Evolutionary conservation across 2,888 invertebrate genomes (phyloP).

Genomic region (Drosophila sordidapex): DNA sequence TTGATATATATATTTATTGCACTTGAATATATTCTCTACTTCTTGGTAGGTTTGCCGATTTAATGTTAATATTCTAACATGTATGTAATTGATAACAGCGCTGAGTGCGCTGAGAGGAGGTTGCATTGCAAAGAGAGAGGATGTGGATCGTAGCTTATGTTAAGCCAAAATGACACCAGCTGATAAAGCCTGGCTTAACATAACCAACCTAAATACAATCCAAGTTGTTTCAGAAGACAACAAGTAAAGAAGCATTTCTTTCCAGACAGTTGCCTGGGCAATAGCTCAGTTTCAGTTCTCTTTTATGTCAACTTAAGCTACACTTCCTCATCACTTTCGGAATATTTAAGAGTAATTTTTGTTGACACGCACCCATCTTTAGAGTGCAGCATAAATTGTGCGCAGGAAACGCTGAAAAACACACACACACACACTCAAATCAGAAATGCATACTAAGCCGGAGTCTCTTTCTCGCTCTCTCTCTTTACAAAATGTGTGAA

Average conservation of each 20-base stretch:
- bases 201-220: neutral
- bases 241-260: neutral
- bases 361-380: constrained; percentile 35
- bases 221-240: too few relatives aligned
- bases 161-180: too few relatives aligned
- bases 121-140: too few relatives aligned
- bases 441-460: constrained; percentile 14
- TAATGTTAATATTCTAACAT: too few relatives aligned
- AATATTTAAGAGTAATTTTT: neutral
- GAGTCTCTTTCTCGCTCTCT: constrained; percentile 2
- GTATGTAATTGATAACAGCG: too few relatives aligned
- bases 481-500: constrained; percentile 19
- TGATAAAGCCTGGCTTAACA: too few relatives aligned
- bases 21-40: too few relatives aligned
- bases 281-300: neutral
- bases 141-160: too few relatives aligned
- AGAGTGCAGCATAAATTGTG: constrained; percentile 66
- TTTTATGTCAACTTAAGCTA: neutral
- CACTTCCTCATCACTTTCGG: neutral
- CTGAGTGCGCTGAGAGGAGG: too few relatives aligned
- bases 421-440: constrained; percentile 26
- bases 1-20: too few relatives aligned
- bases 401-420: constrained; percentile 62
- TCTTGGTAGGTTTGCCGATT: too few relatives aligned
- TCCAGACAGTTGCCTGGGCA: neutral